Evolutionary conservation across 2,113 vertebrate species (phyloP), one percentile per base, ranked within the genome.

Genomic region (Tapirus terrestris): DNA sequence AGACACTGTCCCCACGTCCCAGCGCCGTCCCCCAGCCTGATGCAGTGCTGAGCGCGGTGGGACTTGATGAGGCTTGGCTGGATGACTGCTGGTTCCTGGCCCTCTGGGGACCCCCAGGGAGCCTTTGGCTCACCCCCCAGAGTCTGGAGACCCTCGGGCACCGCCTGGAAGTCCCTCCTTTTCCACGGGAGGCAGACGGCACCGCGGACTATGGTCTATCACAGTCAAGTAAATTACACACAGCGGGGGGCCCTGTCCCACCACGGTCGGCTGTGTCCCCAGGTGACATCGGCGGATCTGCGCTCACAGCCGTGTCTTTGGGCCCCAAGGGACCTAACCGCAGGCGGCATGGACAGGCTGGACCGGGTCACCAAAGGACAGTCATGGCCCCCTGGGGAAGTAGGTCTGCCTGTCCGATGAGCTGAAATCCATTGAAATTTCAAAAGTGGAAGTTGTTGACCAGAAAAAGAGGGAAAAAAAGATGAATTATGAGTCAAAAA

Each of bases 301-400:
- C 58, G 56, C 58, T 39, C 67, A 33, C 29, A n/a, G 56, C 21
- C 31, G 2, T 3, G 2, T 27, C 56, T 61, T 10, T 17, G 25
- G 76, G 39, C 8, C 48, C 72, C 5, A 13, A 39, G 61, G 43
- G 36, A 33, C 68, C 27, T 12, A 33, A 65, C 6, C 45, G 58
- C 25, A 84, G 39, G 12, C 6, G 5, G 25, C 43, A 18, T 3
- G 0, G 29, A 27, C 2, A 10, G 51, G 77, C 60, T 43, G 67
- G 4, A 39, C 20, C 13, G 2, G 51, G 51, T 17, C 51, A 13
- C 51, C 13, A 21, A 65, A 68, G 25, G 63, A 12, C 51, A 65
- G 18, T 7, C 45, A 45, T 1, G 0, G n/a, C 56, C 0, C 0
- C 29, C 17, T 8, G 21, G 43, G 48, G 27, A 94, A 23, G n/a